These are phyloP conservation scores for Patella depressa DNA, from an alignment of 2,888 invertebrate species.

Conservation along the genomic window DNA sequence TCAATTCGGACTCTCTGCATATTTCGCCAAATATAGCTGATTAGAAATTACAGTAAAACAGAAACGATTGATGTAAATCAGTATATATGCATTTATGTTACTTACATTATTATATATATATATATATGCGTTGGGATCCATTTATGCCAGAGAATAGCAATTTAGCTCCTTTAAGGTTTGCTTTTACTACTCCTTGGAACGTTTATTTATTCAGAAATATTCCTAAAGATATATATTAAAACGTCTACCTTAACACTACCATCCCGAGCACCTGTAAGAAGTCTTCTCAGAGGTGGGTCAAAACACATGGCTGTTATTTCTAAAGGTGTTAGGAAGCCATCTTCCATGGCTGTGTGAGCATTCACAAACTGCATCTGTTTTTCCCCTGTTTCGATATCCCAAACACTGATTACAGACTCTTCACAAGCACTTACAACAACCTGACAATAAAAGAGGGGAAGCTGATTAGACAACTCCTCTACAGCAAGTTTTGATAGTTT, in stretches of 20 bases:
- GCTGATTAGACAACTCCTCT: background rate
- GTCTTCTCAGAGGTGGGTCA: constrained; percentile 81
- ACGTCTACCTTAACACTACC: constrained; percentile 78
- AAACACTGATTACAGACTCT: constrained; percentile 86
- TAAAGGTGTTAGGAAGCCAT: constrained; percentile 79
- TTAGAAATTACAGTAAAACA: too few species aligned
- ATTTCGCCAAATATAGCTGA: too few species aligned
- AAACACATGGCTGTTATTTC: constrained; percentile 85
- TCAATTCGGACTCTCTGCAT: too few species aligned
- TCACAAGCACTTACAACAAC: constrained; percentile 81
- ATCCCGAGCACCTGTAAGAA: constrained; percentile 84
- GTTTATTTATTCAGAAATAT: too few species aligned
- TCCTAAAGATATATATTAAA: background rate
- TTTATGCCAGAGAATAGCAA: too few species aligned
- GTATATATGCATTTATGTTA: too few species aligned
- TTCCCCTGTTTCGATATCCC: constrained; percentile 82
- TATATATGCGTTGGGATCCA: too few species aligned
- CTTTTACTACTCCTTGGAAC: too few species aligned
- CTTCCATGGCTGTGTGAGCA: constrained; percentile 77
- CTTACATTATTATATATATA: too few species aligned
- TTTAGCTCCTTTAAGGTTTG: too few species aligned
- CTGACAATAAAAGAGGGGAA: constrained; percentile 15
- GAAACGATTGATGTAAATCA: too few species aligned
- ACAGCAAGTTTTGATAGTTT: too few species aligned
- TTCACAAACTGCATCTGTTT: constrained; percentile 59